Percentiles rank a stretch among this genome's conserved stretches.
phyloP scores from a whole-genome alignment of 1,140 invertebrate genomes.

The Drosophila nasuta region DNA sequence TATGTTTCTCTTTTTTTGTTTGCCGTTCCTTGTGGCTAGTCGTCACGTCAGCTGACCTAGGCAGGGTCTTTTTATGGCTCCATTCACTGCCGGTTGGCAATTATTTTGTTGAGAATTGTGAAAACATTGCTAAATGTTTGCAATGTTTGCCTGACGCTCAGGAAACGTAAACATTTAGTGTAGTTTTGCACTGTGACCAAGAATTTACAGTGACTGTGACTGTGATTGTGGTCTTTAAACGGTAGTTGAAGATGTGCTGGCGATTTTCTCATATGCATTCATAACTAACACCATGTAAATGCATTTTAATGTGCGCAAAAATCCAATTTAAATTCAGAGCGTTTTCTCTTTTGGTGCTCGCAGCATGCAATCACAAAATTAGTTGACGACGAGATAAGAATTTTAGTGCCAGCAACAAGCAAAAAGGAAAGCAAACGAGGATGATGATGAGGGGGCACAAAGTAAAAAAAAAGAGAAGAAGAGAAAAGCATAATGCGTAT shows the following conservation, averaged over 20 bases:
- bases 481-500: constrained; percentile 66
- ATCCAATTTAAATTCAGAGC: constrained; percentile 84
- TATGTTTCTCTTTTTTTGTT: constrained; percentile 1
- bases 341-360: constrained; percentile 44
- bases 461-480: constrained; percentile 17
- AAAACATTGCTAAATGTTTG: constrained; percentile 78
- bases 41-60: constrained; percentile 68
- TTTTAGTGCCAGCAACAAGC: constrained; percentile 60
- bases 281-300: constrained; percentile 79
- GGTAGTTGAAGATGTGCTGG: not conserved
- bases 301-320: constrained; percentile 82
- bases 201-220: constrained; percentile 51
- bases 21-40: constrained; percentile 58
- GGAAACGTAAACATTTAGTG: constrained; percentile 82
- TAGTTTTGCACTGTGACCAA: constrained; percentile 39
- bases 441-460: not conserved
- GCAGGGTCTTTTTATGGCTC: constrained; percentile 63
- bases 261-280: constrained; percentile 73
- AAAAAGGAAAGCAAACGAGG: not conserved
- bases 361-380: constrained; percentile 82
- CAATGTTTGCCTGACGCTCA: constrained; percentile 75
- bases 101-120: constrained; percentile 65
- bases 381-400: constrained; percentile 81
- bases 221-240: constrained; percentile 4
- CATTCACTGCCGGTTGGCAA: constrained; percentile 60